Evolutionary conservation across 2,888 invertebrate genomes (phyloP), one percentile per base, ranked within the genome.

Genomic region (Drosophila subquinaria): DNA sequence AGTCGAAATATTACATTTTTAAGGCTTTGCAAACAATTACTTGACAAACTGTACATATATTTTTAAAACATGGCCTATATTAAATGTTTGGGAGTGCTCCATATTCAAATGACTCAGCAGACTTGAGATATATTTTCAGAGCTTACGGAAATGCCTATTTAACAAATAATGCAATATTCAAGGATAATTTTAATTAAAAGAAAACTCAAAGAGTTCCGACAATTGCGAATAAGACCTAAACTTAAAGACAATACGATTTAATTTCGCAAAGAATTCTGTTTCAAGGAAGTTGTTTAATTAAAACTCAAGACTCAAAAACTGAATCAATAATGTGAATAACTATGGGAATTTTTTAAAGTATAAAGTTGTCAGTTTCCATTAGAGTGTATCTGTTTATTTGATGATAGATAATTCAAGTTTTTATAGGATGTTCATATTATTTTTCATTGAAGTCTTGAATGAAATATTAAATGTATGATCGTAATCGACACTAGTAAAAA

Each of bases 81-180:
- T 13, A 50, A 4, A 1, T 13, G 40, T 10, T 17, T 3, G 5
- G 2, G 17, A 20, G 20, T 51, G 51, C 36, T 36, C 13, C 42
- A 20, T 13, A 42, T 55, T 55, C 17, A 33, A 50, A 50, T 55
- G 55, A 55, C 42, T 55, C 55, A 55, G 36, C 17, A 50, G 17
- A 13, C 17, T 10, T 4, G 11, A 47, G 9, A 6, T 13, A 36
- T 20, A 27, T 42, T 38, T 42, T 8, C 4, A 33, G 6, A 15
- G 42, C 33, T 42, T 42, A 17, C 55, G 55, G 33, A 56, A 35
- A 43, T 56, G 10, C 5, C 53, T 5, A 17, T 42, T 9, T 15
- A 30, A 30, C 20, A 4, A 55, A 30, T 43, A 17, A 17, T 43
- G 17, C 0, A 20, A 8, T 13, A 33, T 33, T 42, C 6, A 55